A percentile compares a stretch with the other conserved stretches of the same genome.
These are phyloP conservation scores for Ypsolopha scabrella DNA, from an alignment of 2,888 invertebrate species.

Conservation along the genomic window DNA sequence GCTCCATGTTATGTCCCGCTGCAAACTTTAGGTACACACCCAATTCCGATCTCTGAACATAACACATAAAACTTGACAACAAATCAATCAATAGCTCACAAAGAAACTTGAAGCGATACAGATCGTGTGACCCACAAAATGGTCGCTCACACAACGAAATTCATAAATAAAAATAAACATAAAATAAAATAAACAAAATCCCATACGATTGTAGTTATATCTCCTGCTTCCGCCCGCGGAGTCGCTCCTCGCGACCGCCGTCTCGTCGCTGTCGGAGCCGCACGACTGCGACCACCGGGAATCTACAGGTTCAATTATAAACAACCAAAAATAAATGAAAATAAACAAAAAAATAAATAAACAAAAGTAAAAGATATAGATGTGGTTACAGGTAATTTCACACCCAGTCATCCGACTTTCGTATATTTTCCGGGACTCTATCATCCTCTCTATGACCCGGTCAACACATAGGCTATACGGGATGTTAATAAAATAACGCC, in stretches of 20 bases:
- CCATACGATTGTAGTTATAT: conserved; percentile 25
- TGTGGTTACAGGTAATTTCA: no score
- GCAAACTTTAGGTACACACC: no score
- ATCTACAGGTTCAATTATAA: conserved; percentile 22
- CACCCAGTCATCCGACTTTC: background rate
- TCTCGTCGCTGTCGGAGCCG: conserved; percentile 37
- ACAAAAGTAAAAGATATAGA: background rate
- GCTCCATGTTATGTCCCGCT: no score
- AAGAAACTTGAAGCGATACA: no score
- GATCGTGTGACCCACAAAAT: no score
- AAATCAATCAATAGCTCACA: no score
- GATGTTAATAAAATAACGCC: no score
- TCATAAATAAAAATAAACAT: conserved; percentile 5
- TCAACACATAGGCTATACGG: no score
- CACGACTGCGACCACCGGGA: conserved; percentile 27
- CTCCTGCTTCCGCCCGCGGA: conserved; percentile 23
- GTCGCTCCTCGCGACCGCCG: conserved; percentile 32
- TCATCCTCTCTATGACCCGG: no score
- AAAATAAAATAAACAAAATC: conserved; percentile 7
- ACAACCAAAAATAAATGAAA: conserved; percentile 24
- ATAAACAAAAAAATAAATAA: background rate
- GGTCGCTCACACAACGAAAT: conserved; percentile 11
- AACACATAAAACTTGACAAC: background rate
- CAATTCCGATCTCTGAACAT: background rate
- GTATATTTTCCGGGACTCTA: background rate